These are phyloP conservation scores for Leucopsar rothschildi DNA, from an alignment of 2,113 vertebrate species.

Conservation along the genomic window DNA sequence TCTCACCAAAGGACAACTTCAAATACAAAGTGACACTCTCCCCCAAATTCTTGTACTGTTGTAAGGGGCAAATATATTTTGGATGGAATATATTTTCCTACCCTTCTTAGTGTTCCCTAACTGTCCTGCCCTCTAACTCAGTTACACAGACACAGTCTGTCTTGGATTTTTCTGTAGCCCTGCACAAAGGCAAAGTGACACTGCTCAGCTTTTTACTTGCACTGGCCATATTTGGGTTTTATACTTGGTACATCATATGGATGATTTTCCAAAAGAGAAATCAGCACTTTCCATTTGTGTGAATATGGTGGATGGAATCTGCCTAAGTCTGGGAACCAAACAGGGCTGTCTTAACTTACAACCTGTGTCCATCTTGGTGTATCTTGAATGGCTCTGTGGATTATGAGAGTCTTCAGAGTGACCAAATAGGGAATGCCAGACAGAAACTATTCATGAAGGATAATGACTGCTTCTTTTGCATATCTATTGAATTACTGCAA, in stretches of 20 bases:
- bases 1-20: neutral
- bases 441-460: neutral
- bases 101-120: neutral
- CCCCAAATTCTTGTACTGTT: neutral
- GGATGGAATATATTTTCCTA: neutral
- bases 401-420: neutral
- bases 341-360: neutral
- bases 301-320: neutral
- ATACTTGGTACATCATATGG: rapidly evolving
- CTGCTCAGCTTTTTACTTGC: neutral
- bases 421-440: neutral
- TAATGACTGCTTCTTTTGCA: neutral
- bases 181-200: neutral
- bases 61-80: neutral
- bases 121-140: neutral
- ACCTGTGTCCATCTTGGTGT: neutral
- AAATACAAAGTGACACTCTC: neutral
- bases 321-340: neutral
- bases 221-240: neutral
- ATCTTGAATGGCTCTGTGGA: neutral
- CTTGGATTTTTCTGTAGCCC: neutral
- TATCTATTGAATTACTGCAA: slow-evolving; percentile 11
- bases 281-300: neutral
- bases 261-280: neutral
- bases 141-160: neutral